These are phyloP conservation scores for Sebastes hubbsi DNA, from an alignment of 2,797 vertebrate species.

Conservation along the genomic window DNA sequence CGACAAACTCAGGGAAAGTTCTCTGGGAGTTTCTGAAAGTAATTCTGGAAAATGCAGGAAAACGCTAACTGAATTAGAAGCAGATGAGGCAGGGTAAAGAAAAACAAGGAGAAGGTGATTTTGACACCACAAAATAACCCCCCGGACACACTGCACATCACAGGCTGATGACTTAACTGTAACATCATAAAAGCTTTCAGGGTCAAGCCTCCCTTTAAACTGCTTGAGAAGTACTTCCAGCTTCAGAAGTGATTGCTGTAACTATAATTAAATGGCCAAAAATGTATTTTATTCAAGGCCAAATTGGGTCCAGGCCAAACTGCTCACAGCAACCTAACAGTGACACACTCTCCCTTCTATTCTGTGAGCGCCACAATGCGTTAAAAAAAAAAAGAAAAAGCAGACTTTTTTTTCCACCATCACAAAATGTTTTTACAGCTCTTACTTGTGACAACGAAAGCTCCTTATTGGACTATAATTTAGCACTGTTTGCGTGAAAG, in stretches of 20 bases:
- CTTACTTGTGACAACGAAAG: constrained; percentile 31
- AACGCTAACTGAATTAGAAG: constrained; percentile 12
- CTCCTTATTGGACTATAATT: constrained; percentile 40
- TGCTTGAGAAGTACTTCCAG: neutral
- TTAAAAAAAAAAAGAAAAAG: constrained; percentile 5
- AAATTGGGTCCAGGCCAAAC: neutral
- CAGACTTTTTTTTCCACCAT: constrained; percentile 1
- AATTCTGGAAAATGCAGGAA: constrained; percentile 12
- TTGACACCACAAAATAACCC: neutral
- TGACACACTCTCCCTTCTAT: accelerated
- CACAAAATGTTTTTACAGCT: constrained; percentile 19
- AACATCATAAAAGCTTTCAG: neutral
- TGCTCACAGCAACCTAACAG: neutral
- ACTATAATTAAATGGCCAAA: neutral
- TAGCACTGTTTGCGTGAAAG: constrained; percentile 41
- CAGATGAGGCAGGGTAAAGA: neutral
- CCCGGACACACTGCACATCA: neutral
- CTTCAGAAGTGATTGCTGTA: neutral
- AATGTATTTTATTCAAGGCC: neutral
- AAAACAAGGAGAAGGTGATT: neutral
- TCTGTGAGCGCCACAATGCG: neutral
- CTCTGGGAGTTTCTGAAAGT: constrained; percentile 7
- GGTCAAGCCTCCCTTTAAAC: constrained; percentile 1
- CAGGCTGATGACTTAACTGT: neutral
- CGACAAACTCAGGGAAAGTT: neutral